These are phyloP conservation scores for Callitettix versicolor DNA, from an alignment of 1,140 invertebrate genomes.

Conservation along the genomic window DNA sequence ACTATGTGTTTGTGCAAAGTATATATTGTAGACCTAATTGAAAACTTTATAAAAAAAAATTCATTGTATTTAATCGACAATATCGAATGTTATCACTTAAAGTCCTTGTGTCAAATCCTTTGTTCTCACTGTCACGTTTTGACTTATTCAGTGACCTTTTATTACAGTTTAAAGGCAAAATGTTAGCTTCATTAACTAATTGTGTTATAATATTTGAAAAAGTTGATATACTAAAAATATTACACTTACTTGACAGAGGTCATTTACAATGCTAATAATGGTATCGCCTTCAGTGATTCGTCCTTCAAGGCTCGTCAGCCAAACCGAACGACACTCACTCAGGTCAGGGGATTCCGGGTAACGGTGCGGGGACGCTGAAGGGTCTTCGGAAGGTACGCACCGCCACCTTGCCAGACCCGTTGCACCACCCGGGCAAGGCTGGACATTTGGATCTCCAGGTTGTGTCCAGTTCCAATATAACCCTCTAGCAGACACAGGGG, in stretches of 20 bases:
- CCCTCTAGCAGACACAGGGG: conserved; percentile 57
- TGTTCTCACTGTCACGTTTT: too few species aligned
- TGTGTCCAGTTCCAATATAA: conserved; percentile 82
- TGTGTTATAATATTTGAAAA: too few species aligned
- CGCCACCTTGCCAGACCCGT: conserved; percentile 75
- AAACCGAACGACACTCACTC: conserved; percentile 81
- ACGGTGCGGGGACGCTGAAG: conserved; percentile 44
- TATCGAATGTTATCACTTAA: too few species aligned
- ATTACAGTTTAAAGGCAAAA: too few species aligned
- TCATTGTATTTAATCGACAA: too few species aligned
- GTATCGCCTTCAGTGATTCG: conserved; percentile 65
- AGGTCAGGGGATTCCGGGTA: conserved; percentile 68
- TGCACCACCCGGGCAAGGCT: conserved; percentile 79
- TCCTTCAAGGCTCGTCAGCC: conserved; percentile 74
- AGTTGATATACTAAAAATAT: neutral
- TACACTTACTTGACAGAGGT: conserved; percentile 53
- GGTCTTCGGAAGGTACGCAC: conserved; percentile 38
- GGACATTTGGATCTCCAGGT: conserved; percentile 56
- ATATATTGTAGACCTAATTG: too few species aligned
- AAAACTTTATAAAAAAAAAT: too few species aligned
- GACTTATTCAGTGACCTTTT: too few species aligned
- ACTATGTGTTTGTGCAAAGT: too few species aligned
- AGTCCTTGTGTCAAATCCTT: too few species aligned
- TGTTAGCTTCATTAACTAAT: too few species aligned
- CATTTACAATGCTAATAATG: conserved; percentile 66